Conservation (phyloP, 2,888 invertebrate genomes). For the Odontocerum albicorne region DNA sequence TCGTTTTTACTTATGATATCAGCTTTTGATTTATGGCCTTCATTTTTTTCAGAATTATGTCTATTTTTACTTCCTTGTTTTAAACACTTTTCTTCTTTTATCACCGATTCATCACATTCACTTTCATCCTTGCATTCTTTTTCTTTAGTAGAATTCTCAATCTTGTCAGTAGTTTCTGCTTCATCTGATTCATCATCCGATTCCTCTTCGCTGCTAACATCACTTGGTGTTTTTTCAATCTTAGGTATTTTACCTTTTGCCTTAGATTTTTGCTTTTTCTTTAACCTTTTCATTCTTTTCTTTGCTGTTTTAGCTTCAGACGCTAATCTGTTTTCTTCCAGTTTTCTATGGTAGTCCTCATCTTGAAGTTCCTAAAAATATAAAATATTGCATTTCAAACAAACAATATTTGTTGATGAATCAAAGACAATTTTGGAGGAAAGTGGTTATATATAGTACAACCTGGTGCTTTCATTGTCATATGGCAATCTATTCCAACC, state of each 20-base stretch:
- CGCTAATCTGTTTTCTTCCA: conserved; percentile 71
- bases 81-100: not conserved
- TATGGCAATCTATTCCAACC: too few relatives aligned
- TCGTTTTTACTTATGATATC: conserved; percentile 39
- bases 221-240: conserved; percentile 40
- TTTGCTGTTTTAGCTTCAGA: conserved; percentile 87
- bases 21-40: conserved; percentile 42
- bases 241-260: conserved; percentile 43
- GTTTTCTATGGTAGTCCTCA: conserved; percentile 76
- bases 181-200: conserved; percentile 38
- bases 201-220: conserved; percentile 34
- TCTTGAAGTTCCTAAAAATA: conserved; percentile 74
- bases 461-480: too few relatives aligned
- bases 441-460: too few relatives aligned
- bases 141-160: conserved; percentile 29
- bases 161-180: conserved; percentile 25
- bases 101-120: not conserved
- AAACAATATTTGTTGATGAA: not conserved
- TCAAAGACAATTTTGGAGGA: not conserved
- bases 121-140: conserved; percentile 28
- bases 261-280: conserved; percentile 65
- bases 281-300: conserved; percentile 85
- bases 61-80: conserved; percentile 34
- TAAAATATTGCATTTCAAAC: conserved; percentile 7
- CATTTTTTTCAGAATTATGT: conserved; percentile 29